A percentile compares a stretch with the other conserved stretches of the same genome.
Evolutionary conservation across 2,797 vertebrate species (phyloP).

Genomic region (Capromys pilorides): DNA sequence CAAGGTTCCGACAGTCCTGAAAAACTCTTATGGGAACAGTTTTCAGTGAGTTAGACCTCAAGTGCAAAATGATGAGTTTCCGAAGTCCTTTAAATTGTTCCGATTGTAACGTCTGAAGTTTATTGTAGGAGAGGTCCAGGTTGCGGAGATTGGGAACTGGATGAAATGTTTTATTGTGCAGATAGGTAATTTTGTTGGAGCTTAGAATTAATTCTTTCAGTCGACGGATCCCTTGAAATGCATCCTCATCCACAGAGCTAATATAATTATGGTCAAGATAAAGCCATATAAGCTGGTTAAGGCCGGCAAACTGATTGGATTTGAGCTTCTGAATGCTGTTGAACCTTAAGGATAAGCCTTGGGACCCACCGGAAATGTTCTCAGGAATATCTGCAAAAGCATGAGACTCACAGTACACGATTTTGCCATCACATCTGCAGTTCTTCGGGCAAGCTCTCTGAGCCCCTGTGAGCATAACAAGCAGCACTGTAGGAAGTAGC

Average conservation of each 20-base stretch:
- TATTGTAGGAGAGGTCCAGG: constrained; percentile 98
- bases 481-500: constrained; percentile 86
- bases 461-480: constrained; percentile 88
- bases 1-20: constrained; percentile 97
- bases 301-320: constrained; percentile 94
- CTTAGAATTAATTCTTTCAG: constrained; percentile 98
- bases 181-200: constrained; percentile 95
- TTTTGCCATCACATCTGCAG: constrained; percentile 98
- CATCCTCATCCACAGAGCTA: constrained; percentile 92
- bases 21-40: constrained; percentile 95
- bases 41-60: constrained; percentile 96
- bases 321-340: constrained; percentile 96
- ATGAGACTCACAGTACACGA: constrained; percentile 98
- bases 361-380: constrained; percentile 95
- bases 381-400: constrained; percentile 95
- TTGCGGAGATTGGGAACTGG: constrained; percentile 95
- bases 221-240: constrained; percentile 95
- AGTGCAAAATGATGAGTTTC: constrained; percentile 95
- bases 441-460: constrained; percentile 95
- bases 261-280: constrained; percentile 99
- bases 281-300: constrained; percentile 97
- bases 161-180: constrained; percentile 96
- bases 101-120: constrained; percentile 92
- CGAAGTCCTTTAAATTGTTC: constrained; percentile 95
- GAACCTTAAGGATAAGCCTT: constrained; percentile 96